Evolutionary conservation across 2,888 invertebrate species (phyloP), one percentile per base, ranked within the genome.

Genomic region (Agrilus cyanescens): DNA sequence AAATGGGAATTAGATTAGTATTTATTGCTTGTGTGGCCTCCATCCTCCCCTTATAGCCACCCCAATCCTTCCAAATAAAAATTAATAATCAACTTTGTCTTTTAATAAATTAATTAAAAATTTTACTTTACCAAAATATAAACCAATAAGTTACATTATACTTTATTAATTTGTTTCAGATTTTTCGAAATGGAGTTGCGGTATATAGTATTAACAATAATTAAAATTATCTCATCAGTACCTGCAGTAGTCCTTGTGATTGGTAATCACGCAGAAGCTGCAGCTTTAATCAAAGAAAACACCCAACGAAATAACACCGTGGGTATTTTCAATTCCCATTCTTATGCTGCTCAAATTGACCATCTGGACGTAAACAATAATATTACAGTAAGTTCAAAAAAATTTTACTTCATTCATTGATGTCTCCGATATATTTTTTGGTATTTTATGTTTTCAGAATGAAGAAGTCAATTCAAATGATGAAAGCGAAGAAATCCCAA

Each of bases 221-320:
- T 66, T 14, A 66, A 65, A 52, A 65, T 66, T 41, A 45, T 66
- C 6, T 60, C 64, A 44, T 65, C 65, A 16, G 62, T 65, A 41
- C 61, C 60, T 16, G 51, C 54, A 36, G 40, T 63, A 12, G 40
- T 62, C 6, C 41, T 60, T 20, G 31, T 57, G 12, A 20, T 58
- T 14, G 46, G 49, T 31, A 46, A 53, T 31, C 32, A 45, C 5
- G 48, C 45, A 25, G 50, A 56, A 14, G 57, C 55, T 8, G 58
- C 60, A 2, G 58, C 60, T 7, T 50, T 64, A 34, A 60, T 63
- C 40, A 43, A 57, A 37, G 58, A 59, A 44, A 62, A 62, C 47
- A 44, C 33, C 33, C 38, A 41, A 13, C 16, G n/a, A 44, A 44
- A 30, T 25, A 25, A 25, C 4, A 25, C 25, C 8, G 10, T 2